Conservation (phyloP, 2,888 invertebrate genomes). For the Sepioteuthis lessoniana region DNA sequence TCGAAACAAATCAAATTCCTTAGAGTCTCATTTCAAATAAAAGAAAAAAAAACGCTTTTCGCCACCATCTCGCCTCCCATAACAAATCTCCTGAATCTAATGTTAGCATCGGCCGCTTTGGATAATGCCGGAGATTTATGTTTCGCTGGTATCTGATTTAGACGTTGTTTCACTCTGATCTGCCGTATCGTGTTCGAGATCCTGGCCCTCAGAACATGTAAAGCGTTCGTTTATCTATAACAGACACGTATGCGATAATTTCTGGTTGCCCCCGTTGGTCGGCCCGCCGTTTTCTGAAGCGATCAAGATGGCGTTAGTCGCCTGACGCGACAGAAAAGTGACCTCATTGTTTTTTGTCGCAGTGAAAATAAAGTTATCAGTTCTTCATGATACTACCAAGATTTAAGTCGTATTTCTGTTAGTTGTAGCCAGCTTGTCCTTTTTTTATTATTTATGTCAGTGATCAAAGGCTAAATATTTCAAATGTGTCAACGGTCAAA, state of each 20-base stretch:
- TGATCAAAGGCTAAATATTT: neutral
- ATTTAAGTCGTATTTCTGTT: neutral
- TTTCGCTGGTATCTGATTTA: neutral
- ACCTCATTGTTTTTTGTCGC: neutral
- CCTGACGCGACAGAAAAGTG: neutral
- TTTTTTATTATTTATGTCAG: neutral
- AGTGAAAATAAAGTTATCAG: neutral
- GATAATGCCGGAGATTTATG: neutral
- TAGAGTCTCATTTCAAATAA: neutral
- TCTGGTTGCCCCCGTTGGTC: neutral
- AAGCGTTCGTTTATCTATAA: neutral
- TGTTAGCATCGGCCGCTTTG: neutral
- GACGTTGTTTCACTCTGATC: neutral
- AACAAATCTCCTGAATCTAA: neutral
- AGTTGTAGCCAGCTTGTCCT: neutral
- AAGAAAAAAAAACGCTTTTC: neutral
- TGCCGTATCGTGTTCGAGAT: conserved; percentile 7
- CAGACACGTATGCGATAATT: conserved; percentile 33
- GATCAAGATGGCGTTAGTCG: neutral
- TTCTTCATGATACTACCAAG: neutral
- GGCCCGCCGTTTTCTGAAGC: neutral
- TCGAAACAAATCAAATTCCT: neutral
- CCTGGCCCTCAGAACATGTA: neutral
- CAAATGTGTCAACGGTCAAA: neutral
- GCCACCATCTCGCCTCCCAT: neutral